Evolutionary conservation across 2,888 invertebrate genomes (phyloP), one percentile per base, ranked within the genome.

Genomic region (Cephus pygmeus): DNA sequence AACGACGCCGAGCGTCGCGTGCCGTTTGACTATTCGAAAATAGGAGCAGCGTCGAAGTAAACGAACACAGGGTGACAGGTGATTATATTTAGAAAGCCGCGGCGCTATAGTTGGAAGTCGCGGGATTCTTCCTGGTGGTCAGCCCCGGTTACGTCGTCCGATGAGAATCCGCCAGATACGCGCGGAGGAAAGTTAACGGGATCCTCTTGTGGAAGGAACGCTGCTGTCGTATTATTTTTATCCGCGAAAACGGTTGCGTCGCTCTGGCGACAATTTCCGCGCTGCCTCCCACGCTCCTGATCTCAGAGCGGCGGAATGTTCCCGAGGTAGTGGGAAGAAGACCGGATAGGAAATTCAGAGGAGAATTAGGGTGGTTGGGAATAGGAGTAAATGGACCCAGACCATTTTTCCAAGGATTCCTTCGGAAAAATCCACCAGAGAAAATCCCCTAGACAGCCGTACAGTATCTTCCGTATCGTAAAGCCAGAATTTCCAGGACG

Each of bases 401-500:
- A 56, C 6, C 23, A 56, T 56, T 23, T 56, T 56, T 15, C 56
- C 56, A 56, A 56, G 56, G 56, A 56, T 56, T 56, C 56, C 56
- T 56, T 56, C 23, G 23, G 56, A 56, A 56, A 40, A 23, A 56
- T 56, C 9, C 56, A 56, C 23, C 23, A 2, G 56, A 56, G 56
- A 23, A 23, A 56, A 23, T 23, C 23, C 56, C 9, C 23, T 23
- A 56, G 56, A 56, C 56, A 23, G 23, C 23, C 56, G 2, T 56
- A 23, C 56, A 56, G 56, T 56, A 56, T 56, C 56, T 84, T 84
- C 82, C 84, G 79, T 79, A 78, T 82, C 81, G 83, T 83, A 83
- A 81, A 84, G 79, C 81, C 73, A 78, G 78, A 80, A 81, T 71
- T 31, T 33, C 9, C 56, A 56, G 79, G 77, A 76, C 74, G 40